Conservation (phyloP, 2,888 invertebrate genomes). For the Lasioglossum marginatum region DNA sequence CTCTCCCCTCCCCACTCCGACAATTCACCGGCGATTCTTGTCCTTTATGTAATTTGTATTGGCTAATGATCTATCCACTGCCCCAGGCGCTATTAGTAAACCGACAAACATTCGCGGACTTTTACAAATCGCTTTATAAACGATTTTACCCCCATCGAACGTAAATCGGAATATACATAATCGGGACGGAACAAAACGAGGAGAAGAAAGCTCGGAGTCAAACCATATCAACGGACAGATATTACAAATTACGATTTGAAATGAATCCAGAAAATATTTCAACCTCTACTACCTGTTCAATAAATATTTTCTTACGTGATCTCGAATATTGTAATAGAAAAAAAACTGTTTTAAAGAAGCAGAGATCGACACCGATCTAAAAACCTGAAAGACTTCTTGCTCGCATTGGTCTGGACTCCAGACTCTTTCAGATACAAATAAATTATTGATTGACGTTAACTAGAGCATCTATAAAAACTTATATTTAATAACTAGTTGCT, state of each 20-base stretch:
- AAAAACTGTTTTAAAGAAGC: neutral
- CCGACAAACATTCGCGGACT: neutral
- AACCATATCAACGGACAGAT: too few relatives aligned
- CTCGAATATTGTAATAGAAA: neutral
- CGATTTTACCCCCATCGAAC: neutral
- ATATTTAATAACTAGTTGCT: neutral
- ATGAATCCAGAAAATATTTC: neutral
- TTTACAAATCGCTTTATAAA: neutral
- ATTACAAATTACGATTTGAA: neutral
- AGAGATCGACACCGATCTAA: neutral
- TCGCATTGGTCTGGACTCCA: neutral
- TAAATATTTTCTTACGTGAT: neutral
- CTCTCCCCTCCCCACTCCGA: neutral
- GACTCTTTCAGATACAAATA: neutral
- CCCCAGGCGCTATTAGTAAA: neutral
- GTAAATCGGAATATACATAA: neutral
- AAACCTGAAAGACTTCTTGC: slow-evolving; percentile 1
- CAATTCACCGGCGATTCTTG: slow-evolving; percentile 29
- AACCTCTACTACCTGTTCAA: neutral
- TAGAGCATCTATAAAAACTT: neutral
- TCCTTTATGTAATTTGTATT: slow-evolving; percentile 60
- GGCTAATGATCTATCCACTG: slow-evolving; percentile 25
- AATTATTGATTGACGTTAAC: neutral
- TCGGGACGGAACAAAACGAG: too few relatives aligned
- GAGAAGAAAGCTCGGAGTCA: neutral